Evolutionary conservation across 1,140 invertebrate species (phyloP).

Genomic region (Oreohelix idahoensis): DNA sequence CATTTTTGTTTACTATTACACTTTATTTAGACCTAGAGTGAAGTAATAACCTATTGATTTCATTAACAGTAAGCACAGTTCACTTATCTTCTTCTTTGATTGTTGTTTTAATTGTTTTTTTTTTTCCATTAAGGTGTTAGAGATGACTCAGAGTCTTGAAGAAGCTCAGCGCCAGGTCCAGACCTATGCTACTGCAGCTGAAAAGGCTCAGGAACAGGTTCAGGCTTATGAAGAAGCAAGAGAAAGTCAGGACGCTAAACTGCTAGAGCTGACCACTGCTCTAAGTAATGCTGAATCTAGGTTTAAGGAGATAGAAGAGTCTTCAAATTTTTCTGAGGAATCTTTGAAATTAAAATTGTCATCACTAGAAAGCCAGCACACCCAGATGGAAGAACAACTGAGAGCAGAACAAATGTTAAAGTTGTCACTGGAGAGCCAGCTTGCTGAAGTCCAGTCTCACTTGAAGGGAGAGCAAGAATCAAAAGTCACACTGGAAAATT

Average conservation of each 20-base stretch:
- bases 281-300: background rate
- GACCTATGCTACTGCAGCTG: background rate
- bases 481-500: background rate
- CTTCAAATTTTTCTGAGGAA: background rate
- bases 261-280: slow-evolving; percentile 1
- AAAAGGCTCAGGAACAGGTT: background rate
- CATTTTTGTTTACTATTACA: too few relatives aligned
- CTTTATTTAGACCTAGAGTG: too few relatives aligned
- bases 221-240: background rate
- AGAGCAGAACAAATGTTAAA: background rate
- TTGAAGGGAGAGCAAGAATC: slow-evolving; percentile 13
- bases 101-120: background rate
- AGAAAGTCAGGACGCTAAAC: background rate
- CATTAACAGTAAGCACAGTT: too few relatives aligned
- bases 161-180: background rate
- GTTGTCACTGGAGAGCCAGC: background rate
- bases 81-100: background rate
- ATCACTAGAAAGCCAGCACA: background rate
- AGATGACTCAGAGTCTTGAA: background rate
- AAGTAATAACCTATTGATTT: too few relatives aligned
- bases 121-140: background rate
- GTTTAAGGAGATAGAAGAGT: background rate
- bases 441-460: background rate
- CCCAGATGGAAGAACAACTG: slow-evolving; percentile 1
- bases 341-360: background rate